Evolutionary conservation across 2,888 invertebrate genomes (phyloP).

Genomic region (Cryptus armator): DNA sequence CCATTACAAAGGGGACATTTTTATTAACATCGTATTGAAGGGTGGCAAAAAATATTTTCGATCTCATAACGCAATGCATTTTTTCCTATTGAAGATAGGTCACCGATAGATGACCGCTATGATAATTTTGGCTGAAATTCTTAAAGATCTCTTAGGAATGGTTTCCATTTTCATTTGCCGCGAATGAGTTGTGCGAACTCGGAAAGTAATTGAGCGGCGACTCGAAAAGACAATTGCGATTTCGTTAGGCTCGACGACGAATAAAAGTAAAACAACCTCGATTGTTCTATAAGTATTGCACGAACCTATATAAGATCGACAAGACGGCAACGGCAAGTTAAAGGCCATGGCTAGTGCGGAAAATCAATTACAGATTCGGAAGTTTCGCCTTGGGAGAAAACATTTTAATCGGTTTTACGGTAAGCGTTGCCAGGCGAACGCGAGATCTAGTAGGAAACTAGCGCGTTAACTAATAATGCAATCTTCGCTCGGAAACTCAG

Average conservation of each 20-base stretch:
- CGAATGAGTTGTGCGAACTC: neutral
- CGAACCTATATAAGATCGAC: no score
- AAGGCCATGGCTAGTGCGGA: neutral
- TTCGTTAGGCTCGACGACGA: neutral
- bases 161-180: no score
- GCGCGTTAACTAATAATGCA: slow-evolving; percentile 17
- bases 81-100: no score
- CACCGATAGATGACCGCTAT: no score
- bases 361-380: slow-evolving; percentile 46
- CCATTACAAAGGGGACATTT: no score
- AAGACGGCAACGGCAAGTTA: neutral
- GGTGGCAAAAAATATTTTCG: no score
- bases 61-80: no score
- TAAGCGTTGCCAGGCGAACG: slow-evolving; percentile 6
- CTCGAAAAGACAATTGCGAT: neutral
- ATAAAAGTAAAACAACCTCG: slow-evolving; percentile 10
- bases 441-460: slow-evolving; percentile 18
- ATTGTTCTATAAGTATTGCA: slow-evolving; percentile 7
- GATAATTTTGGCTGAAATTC: no score
- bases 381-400: slow-evolving; percentile 25
- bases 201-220: neutral
- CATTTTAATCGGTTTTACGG: slow-evolving; percentile 40
- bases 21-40: no score
- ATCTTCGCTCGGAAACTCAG: slow-evolving; percentile 30
- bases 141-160: no score